phyloP scores from a whole-genome alignment of 2,113 vertebrate species.

The Lepus americanus region DNA sequence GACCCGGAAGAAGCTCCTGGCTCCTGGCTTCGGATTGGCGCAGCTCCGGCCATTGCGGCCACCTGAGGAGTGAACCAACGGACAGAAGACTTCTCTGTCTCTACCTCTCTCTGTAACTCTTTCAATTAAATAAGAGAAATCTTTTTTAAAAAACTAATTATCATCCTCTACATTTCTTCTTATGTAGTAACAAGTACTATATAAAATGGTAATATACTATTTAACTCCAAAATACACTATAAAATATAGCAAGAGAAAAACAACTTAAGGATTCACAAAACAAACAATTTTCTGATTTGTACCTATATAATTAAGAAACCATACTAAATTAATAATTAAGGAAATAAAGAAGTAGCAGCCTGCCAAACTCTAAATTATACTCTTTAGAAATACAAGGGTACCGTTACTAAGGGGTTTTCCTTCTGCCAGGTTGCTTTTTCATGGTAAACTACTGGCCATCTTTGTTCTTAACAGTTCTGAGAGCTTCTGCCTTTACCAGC shows the following conservation, averaged over 20 bases:
- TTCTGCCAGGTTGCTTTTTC: background rate
- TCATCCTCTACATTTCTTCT: background rate
- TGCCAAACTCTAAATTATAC: conserved; percentile 26
- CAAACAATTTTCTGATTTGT: background rate
- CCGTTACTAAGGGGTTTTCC: background rate
- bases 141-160: background rate
- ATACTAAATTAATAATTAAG: conserved; percentile 15
- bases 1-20: no score
- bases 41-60: no score
- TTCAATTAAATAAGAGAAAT: no score
- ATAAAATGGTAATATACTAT: conserved; percentile 23
- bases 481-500: background rate
- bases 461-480: background rate
- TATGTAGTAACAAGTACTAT: background rate
- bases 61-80: no score
- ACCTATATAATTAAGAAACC: conserved; percentile 18
- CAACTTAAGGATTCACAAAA: background rate
- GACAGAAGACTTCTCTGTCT: no score
- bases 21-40: no score
- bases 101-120: no score
- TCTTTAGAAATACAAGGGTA: background rate
- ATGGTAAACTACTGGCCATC: background rate
- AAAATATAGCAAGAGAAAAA: conserved; percentile 36
- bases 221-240: background rate
- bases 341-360: background rate